Percentiles rank a stretch among this genome's conserved stretches.
Conservation (phyloP, 1,140 invertebrate genomes). For the Conus ventricosus region DNA sequence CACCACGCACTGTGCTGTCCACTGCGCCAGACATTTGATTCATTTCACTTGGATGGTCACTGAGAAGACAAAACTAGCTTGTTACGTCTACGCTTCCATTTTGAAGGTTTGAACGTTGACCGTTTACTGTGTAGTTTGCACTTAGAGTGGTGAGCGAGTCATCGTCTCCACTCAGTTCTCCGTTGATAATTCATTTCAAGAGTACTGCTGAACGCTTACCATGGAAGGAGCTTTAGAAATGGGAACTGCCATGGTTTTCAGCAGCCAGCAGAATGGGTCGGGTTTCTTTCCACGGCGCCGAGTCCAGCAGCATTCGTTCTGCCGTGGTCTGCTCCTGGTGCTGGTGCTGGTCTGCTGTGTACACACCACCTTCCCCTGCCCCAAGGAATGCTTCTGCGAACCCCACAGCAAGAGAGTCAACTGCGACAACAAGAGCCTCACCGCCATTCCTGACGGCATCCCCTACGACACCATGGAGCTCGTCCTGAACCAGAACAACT, state of each 20-base stretch:
- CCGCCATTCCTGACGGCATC: slow-evolving; percentile 68
- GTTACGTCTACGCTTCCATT: neutral
- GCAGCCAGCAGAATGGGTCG: neutral
- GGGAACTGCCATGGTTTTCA: neutral
- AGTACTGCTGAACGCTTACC: too few relatives aligned
- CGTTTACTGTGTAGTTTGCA: neutral
- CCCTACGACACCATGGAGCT: slow-evolving; percentile 67
- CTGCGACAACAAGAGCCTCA: slow-evolving; percentile 66
- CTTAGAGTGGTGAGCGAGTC: neutral
- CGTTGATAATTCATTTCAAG: neutral
- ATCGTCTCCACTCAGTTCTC: too few relatives aligned
- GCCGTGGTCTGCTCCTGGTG: neutral
- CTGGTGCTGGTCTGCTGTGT: slow-evolving; percentile 23
- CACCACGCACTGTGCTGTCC: neutral
- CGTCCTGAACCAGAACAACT: slow-evolving; percentile 70
- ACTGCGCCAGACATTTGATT: too few relatives aligned
- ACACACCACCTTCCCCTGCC: slow-evolving; percentile 56
- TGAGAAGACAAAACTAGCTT: neutral
- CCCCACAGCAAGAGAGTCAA: slow-evolving; percentile 68
- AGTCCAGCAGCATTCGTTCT: neutral
- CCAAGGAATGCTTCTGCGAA: slow-evolving; percentile 70
- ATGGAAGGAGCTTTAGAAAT: neutral
- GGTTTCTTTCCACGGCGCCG: neutral
- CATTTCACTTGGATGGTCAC: neutral
- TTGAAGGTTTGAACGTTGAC: neutral